Evolutionary conservation across 2,888 invertebrate genomes (phyloP).

Genomic region (Phasia obesa): DNA sequence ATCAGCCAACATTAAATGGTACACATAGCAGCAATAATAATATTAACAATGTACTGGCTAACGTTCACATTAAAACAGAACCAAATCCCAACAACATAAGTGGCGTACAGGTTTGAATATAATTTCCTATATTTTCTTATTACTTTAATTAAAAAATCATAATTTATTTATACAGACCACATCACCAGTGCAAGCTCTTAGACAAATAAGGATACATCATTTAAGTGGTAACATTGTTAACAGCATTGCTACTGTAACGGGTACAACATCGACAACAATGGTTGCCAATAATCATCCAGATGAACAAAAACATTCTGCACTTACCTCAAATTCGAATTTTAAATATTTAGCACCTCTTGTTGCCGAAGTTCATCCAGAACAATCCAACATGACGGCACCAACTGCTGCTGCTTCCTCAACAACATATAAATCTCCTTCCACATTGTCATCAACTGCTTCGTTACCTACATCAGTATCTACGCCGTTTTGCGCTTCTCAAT

Average conservation of each 20-base stretch:
- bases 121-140: background rate
- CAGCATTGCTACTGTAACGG: constrained; percentile 41
- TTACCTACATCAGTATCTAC: constrained; percentile 79
- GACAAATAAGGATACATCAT: constrained; percentile 72
- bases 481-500: constrained; percentile 80
- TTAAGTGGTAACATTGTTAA: constrained; percentile 54
- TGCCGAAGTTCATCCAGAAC: constrained; percentile 81
- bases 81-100: constrained; percentile 67
- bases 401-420: constrained; percentile 71
- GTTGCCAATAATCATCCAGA: constrained; percentile 58
- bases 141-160: background rate
- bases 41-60: constrained; percentile 47
- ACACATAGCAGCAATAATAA: constrained; percentile 66
- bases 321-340: constrained; percentile 76
- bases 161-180: constrained; percentile 52
- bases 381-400: constrained; percentile 75
- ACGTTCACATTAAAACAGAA: constrained; percentile 72
- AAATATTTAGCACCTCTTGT: constrained; percentile 81
- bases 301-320: constrained; percentile 71
- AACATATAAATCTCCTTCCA: constrained; percentile 80
- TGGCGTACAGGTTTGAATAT: constrained; percentile 55
- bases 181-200: constrained; percentile 71
- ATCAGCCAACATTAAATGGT: constrained; percentile 59
- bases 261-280: constrained; percentile 47
- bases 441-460: constrained; percentile 79